These are phyloP conservation scores for Chrysina gloriosa DNA, from an alignment of 2,888 invertebrate species.

Conservation along the genomic window DNA sequence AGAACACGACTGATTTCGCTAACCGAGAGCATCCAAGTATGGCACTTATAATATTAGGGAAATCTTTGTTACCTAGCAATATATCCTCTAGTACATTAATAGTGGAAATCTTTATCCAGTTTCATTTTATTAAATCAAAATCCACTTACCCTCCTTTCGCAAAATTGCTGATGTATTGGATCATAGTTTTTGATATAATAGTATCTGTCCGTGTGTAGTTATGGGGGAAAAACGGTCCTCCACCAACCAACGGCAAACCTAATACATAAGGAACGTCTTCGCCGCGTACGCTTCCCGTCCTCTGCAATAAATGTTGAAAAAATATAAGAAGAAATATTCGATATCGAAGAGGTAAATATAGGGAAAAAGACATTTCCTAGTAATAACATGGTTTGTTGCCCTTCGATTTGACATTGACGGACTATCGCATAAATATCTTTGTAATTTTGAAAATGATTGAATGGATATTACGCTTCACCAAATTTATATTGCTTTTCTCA, in stretches of 20 bases:
- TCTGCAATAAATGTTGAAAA: constrained; percentile 65
- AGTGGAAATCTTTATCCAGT: too few species aligned
- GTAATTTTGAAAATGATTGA: background rate
- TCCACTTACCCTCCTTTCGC: constrained; percentile 84
- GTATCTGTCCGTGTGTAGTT: constrained; percentile 85
- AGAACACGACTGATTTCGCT: too few species aligned
- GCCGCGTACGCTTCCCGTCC: constrained; percentile 84
- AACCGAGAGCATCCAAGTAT: too few species aligned
- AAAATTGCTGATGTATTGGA: constrained; percentile 89
- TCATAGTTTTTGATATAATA: constrained; percentile 80
- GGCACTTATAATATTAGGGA: too few species aligned
- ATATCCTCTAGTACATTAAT: too few species aligned
- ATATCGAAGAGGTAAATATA: background rate
- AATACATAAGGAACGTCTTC: constrained; percentile 89
- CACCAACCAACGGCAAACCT: constrained; percentile 79
- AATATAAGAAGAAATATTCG: background rate
- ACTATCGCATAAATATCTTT: background rate
- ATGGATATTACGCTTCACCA: background rate
- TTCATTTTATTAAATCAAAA: background rate
- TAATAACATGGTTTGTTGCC: background rate
- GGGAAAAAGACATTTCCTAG: background rate
- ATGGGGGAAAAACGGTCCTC: constrained; percentile 74
- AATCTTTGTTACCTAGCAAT: too few species aligned
- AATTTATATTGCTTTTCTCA: too few species aligned
- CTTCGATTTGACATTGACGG: background rate